A percentile compares a stretch with the other conserved stretches of the same genome.
phyloP scores from a whole-genome alignment of 1,140 invertebrate species.

The Drosophila tropicalis region DNA sequence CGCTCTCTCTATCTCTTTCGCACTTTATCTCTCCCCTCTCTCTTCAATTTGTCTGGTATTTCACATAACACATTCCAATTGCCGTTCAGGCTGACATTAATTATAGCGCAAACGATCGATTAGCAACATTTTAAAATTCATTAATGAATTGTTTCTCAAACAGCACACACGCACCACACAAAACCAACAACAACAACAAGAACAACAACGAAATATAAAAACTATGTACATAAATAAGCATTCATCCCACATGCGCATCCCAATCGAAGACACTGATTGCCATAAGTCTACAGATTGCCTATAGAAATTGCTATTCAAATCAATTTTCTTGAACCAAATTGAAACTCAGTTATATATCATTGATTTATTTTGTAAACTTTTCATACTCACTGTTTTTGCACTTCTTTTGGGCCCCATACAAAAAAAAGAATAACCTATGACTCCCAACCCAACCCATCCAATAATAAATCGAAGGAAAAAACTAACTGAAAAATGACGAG shows the following conservation, averaged over 20 bases:
- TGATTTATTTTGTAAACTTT: constrained; percentile 21
- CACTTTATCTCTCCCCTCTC: background rate
- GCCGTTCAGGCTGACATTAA: constrained; percentile 70
- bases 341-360: no score
- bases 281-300: constrained; percentile 22
- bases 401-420: constrained; percentile 27
- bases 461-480: constrained; percentile 71
- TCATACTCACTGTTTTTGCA: constrained; percentile 23
- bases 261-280: constrained; percentile 44
- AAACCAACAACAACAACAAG: constrained; percentile 38
- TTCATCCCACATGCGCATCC: constrained; percentile 50
- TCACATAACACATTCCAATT: constrained; percentile 75
- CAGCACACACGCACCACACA: constrained; percentile 35
- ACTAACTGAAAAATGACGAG: constrained; percentile 79
- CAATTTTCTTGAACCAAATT: no score
- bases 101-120: constrained; percentile 80
- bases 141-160: constrained; percentile 80
- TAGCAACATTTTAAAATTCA: constrained; percentile 79
- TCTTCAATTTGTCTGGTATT: constrained; percentile 30
- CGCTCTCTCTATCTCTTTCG: background rate
- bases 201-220: constrained; percentile 26
- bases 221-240: constrained; percentile 74
- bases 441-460: constrained; percentile 15
- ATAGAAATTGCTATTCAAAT: no score
- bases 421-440: no score